Base-by-base conservation (phyloP, 2,113 vertebrate species). In the Poeciliopsis prolifica region DNA sequence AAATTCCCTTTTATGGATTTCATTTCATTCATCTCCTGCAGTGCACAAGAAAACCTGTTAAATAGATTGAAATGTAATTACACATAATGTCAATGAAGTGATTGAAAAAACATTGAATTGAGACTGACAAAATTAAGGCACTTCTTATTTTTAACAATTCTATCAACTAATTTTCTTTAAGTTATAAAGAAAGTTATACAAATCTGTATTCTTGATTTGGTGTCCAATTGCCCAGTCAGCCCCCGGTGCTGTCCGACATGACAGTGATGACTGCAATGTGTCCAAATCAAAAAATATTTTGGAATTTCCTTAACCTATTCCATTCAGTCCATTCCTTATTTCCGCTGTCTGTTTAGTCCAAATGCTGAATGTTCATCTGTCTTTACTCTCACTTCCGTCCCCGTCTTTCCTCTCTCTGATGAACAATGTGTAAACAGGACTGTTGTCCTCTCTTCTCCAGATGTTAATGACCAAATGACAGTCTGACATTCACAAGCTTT, bases 361-460 rank as follows among this genome's bases (percentile, higher is more conserved):
- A 68, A 61, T 40, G 12, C 72, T 71, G 72, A 80, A 44, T 75
- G 72, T 65, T 73, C 77, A 68, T 37, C 42, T 9, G 67, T 80
- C 48, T 75, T 13, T 19, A 17, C 44, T 17, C 17, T 70, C 72
- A 42, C 64, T 51, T 66, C 30, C 71, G 3, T 68, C 22, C 74
- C 60, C 70, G 22, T 31, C 64, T 70, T 29, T 69, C 31, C 76
- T 67, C 66, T 61, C 78, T 82, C 65, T 80, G 73, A 64, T 79
- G 19, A 64, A 58, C 82, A 84, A 60, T 61, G 83, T 85, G 80
- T 82, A 65, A 86, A 88, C 84, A 84, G 75, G 76, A 75, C 81
- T 87, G 87, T 89, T 88, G 80, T 89, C 65, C 75, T 81, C 77
- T 81, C 62, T 72, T 74, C 37, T 85, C 86, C 91, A 92, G 91